Evolutionary conservation across 2,113 vertebrate species (phyloP).

Genomic region (Neopipo cinnamomea): DNA sequence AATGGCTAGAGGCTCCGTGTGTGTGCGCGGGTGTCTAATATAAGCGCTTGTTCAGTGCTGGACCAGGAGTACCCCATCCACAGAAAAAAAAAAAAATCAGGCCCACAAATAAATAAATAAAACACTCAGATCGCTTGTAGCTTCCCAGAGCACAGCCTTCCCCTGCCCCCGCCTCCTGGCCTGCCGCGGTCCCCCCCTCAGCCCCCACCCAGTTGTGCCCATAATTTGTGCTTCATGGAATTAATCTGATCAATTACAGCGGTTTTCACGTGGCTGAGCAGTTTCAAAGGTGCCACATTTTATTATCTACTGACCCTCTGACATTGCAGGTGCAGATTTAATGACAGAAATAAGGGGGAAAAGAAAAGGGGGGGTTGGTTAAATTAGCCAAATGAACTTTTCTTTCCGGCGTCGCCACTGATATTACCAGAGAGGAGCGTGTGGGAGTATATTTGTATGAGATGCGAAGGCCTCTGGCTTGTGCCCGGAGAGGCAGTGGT

Average conservation of each 20-base stretch:
- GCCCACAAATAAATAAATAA: conserved; percentile 32
- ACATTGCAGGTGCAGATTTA: conserved; percentile 89
- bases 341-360: conserved; percentile 41
- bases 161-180: background rate
- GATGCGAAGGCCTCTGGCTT: background rate
- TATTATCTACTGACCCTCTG: conserved; percentile 93
- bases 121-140: background rate
- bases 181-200: background rate
- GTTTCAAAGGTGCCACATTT: conserved; percentile 91
- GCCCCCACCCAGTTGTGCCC: conserved; percentile 34
- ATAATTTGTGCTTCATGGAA: conserved; percentile 70
- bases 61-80: background rate
- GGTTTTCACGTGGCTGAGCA: conserved; percentile 84
- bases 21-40: conserved; percentile 42
- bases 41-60: conserved; percentile 64
- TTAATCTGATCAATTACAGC: conserved; percentile 82
- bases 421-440: background rate
- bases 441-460: background rate
- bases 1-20: conserved; percentile 77
- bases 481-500: background rate
- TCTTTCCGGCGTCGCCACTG: background rate
- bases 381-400: conserved; percentile 71
- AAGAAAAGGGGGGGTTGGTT: background rate
- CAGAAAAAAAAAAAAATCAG: background rate
- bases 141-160: background rate